Conservation (phyloP, 2,888 invertebrate species). For the Amblyjoppa proteus region DNA sequence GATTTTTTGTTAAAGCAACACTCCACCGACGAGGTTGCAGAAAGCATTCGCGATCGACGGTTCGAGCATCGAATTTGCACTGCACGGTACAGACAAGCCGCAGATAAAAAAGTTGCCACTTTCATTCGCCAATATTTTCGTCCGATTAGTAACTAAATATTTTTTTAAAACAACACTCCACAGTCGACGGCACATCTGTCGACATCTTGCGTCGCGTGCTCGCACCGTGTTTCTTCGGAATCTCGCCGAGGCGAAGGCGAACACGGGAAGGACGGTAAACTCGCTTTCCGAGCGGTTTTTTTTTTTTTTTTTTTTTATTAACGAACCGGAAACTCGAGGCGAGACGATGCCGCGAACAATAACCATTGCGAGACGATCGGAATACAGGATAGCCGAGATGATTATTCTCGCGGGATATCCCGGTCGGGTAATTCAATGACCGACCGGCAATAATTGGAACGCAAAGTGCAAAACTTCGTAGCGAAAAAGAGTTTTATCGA, state of each 20-base stretch:
- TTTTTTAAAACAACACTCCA: constrained; percentile 14
- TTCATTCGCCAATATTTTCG: background rate
- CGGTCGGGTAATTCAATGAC: constrained; percentile 1
- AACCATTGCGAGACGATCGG: background rate
- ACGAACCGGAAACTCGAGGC: background rate
- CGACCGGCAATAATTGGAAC: constrained; percentile 7
- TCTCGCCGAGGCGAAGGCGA: constrained; percentile 12
- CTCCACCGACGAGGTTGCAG: too few relatives aligned
- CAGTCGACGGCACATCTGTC: constrained; percentile 33
- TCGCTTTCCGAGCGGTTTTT: background rate
- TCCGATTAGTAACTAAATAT: too few relatives aligned
- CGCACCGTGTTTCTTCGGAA: constrained; percentile 33
- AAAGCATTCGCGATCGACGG: background rate
- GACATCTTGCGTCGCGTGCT: constrained; percentile 52
- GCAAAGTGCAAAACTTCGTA: background rate
- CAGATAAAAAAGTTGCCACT: background rate
- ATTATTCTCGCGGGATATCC: background rate
- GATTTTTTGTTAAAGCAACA: background rate
- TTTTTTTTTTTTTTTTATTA: constrained; percentile 2
- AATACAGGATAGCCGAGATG: background rate
- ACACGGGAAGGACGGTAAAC: constrained; percentile 44
- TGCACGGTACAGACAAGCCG: background rate
- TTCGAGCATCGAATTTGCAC: background rate
- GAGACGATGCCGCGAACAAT: background rate
- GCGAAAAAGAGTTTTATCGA: constrained; percentile 54